These are phyloP conservation scores for Oreotrochilus melanogaster DNA, from an alignment of 2,113 vertebrate species.

Conservation along the genomic window DNA sequence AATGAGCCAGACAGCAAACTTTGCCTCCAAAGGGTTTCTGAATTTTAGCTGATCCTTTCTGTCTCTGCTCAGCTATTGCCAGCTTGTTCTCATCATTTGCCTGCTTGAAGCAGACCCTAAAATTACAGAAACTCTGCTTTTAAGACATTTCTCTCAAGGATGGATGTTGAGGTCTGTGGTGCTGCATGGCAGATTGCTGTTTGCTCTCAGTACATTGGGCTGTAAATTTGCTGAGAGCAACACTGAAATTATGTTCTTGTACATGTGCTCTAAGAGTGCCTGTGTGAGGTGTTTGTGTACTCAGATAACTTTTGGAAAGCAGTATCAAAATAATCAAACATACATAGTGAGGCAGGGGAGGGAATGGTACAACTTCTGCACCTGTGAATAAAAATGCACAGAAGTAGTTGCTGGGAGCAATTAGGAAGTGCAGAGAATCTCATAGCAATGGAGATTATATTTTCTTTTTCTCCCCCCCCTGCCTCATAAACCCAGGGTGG, in stretches of 20 bases:
- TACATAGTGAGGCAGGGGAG: not conserved
- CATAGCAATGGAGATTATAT: accelerated
- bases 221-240: constrained; percentile 28
- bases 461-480: not conserved
- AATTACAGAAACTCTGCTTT: not conserved
- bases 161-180: not conserved
- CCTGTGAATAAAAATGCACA: not conserved
- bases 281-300: not conserved
- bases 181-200: not conserved
- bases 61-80: not conserved
- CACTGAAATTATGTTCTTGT: not conserved
- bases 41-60: not conserved
- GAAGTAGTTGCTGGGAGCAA: not conserved
- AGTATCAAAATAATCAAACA: constrained; percentile 26
- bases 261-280: not conserved
- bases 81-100: not conserved
- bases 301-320: constrained; percentile 21
- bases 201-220: constrained; percentile 22
- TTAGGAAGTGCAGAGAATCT: not conserved
- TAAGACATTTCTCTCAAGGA: constrained; percentile 13
- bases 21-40: not conserved
- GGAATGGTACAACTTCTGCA: not conserved
- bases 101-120: constrained; percentile 28
- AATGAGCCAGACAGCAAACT: not conserved
- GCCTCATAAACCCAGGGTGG: not conserved